Conservation (phyloP, 2,797 vertebrate genomes). For the Argya squamiceps region DNA sequence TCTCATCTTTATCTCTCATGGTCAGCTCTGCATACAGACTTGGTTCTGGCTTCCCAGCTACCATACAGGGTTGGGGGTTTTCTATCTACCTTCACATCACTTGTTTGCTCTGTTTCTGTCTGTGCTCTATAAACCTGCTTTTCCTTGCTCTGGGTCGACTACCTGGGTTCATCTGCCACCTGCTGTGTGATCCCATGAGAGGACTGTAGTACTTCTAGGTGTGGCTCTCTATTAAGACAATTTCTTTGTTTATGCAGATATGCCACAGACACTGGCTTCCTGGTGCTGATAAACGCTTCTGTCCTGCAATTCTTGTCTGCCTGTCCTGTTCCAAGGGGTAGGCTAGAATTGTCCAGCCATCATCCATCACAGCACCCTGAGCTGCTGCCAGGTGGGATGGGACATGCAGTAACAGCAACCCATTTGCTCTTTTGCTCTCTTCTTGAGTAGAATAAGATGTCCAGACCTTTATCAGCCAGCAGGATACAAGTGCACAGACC, state of each 20-base stretch:
- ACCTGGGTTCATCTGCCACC: background rate
- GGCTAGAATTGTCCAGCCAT: background rate
- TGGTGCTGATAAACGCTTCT: background rate
- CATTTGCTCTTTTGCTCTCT: background rate
- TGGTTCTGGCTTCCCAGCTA: background rate
- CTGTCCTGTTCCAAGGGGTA: background rate
- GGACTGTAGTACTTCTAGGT: conserved; percentile 1
- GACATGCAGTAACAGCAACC: background rate
- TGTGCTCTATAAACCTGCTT: background rate
- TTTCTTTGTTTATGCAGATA: conserved; percentile 48
- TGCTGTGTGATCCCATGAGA: background rate
- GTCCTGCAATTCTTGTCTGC: background rate
- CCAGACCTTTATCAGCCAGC: background rate
- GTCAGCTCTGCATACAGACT: conserved; percentile 47
- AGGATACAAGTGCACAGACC: background rate
- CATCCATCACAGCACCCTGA: background rate
- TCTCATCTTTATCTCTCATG: conserved; percentile 58
- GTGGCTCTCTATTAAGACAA: conserved; percentile 13
- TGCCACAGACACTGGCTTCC: background rate
- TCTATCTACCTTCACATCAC: background rate
- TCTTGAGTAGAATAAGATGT: background rate
- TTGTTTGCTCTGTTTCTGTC: background rate
- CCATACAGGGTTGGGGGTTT: background rate
- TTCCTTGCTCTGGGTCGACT: background rate
- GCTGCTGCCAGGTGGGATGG: background rate